Evolutionary conservation across 2,797 vertebrate species (phyloP), one percentile per base, ranked within the genome.

Genomic region (Onychomys torridus): DNA sequence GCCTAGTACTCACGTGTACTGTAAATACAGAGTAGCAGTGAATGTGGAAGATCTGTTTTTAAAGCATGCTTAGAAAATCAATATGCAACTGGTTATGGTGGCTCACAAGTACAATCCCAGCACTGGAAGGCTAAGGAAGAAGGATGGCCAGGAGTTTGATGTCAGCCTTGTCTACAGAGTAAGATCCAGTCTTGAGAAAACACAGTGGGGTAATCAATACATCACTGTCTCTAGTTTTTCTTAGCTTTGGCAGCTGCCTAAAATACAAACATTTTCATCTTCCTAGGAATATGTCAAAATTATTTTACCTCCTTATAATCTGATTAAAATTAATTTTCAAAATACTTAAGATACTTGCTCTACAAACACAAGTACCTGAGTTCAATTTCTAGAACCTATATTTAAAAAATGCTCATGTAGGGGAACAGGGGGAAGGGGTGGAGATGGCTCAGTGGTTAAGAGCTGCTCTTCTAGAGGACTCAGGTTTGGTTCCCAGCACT

Each of bases 291-390:
- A 43, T 79, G 40, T 88, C 57, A 69, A 69, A 94, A 92, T 85
- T 85, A 69, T 79, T 93, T 78, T 76, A 85, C 67, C 10, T 75
- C 25, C 4, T 90, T 90, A 90, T 37, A 67, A 76, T 93, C 67
- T 78, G 5, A 93, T 92, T 90, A 67, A 67, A 67, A 95, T 87
- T 95, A 89, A 49, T 73, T 86, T 95, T 2, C 23, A 91, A 71
- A 71, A 69, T 17, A 69, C 67, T 69, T n/a, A 69, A 37, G 67
- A 71, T 71, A 71, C 67, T 67, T 67, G 65, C 34, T 37, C 67
- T 71, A 37, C 67, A 71, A 71, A 71, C 67, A 71, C 7, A 71
- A 67, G 65, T 13, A 67, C 14, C 65, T 34, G 14, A 67, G 32
- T 67, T 71, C 34, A 71, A 37, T 71, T 71, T 71, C 67, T 71